Evolutionary conservation across 2,797 vertebrate species (phyloP), one percentile per base, ranked within the genome.

Genomic region (Vespertilio murinus): DNA sequence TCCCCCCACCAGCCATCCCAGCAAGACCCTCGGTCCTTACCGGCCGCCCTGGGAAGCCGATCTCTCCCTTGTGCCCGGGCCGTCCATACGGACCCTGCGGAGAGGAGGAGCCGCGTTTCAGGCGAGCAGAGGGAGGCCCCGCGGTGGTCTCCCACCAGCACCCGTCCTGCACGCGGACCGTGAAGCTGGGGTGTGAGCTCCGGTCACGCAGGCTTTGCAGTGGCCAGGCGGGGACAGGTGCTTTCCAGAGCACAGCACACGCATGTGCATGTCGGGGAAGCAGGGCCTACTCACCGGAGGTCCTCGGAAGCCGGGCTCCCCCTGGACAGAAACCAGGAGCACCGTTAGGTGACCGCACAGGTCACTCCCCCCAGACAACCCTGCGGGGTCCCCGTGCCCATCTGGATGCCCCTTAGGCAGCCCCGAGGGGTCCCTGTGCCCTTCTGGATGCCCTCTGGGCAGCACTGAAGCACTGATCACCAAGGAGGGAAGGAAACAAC

Each of bases 41-140:
- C 1, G 99, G 99, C 98, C 99, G 98, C 95, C 99, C 99, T 1
- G 99, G 99, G 97, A 99, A 99, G 97, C 99, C 99, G 0, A 99
- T 99, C 98, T 99, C 99, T 81, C 99, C 99, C 94, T 99, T 99
- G 67, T 98, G 90, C 74, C 99, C 99, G 18, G 96, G 93, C 42
- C 96, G 97, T 35, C 98, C 98, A 0, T 98, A 56, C 0, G 97
- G 97, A 30, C 98, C 98, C 98, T 98, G 95, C 1, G 42, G n/a
- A 25, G 17, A 70, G 8, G 25, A 30, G 20, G 4, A 3, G 5
- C 20, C 14, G 0, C 6, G 0, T 42, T 33, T 52, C 7, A 47
- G 61, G 4, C 1, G 28, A 33, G 65, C n/a, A 9, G 4, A 38
- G 33, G 17, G 7, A 7, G 3, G 38, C 20, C 8, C 11, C 17